A percentile compares a stretch with the other conserved stretches of the same genome.
Conservation (phyloP, 2,797 vertebrate species). For the Tolypeutes matacus region DNA sequence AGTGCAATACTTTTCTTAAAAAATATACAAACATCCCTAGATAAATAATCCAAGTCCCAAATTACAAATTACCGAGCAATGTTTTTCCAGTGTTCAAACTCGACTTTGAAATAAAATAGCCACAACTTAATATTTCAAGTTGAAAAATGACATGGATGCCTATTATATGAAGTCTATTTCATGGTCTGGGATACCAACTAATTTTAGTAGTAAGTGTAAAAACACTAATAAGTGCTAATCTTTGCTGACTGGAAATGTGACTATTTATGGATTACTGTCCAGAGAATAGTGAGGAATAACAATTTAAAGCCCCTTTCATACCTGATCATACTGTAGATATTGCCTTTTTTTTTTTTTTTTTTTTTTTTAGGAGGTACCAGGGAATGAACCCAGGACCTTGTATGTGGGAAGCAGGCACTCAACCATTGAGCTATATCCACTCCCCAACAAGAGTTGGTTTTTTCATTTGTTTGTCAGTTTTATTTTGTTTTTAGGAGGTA, state of each 20-base stretch:
- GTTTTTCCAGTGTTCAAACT: constrained; percentile 91
- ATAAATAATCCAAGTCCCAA: constrained; percentile 89
- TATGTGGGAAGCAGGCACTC: too few relatives aligned
- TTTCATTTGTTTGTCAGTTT: too few relatives aligned
- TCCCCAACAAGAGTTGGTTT: too few relatives aligned
- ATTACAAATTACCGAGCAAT: constrained; percentile 88
- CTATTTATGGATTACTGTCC: constrained; percentile 28
- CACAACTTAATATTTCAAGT: constrained; percentile 80
- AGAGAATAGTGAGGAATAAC: constrained; percentile 13
- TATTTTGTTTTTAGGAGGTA: too few relatives aligned
- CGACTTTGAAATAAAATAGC: constrained; percentile 80
- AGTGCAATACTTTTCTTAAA: constrained; percentile 90
- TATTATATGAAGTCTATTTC: constrained; percentile 63
- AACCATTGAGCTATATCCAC: too few relatives aligned
- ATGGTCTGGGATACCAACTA: constrained; percentile 43
- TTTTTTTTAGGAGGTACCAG: too few relatives aligned
- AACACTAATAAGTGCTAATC: constrained; percentile 77
- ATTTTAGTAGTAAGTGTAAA: constrained; percentile 64
- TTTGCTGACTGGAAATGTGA: constrained; percentile 60
- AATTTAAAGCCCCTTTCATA: constrained; percentile 43
- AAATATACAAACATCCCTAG: constrained; percentile 94
- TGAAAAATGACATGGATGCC: constrained; percentile 65
- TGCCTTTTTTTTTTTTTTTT: neutral
- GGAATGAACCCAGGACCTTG: too few relatives aligned
- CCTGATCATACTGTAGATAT: constrained; percentile 10